Conservation (phyloP, 2,888 invertebrate species). For the Aricia artaxerxes region DNA sequence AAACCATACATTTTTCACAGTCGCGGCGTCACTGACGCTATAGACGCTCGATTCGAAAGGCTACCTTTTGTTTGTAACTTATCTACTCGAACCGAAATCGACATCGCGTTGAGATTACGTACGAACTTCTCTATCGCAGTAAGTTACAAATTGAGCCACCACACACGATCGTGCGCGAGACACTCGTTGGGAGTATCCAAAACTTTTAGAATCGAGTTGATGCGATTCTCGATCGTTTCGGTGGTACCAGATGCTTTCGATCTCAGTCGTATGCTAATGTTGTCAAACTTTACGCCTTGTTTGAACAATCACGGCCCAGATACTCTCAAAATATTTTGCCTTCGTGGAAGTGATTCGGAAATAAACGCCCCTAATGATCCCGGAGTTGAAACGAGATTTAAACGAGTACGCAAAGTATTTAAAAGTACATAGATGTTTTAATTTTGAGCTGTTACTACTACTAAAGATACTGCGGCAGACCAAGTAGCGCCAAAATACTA, state of each 20-base stretch:
- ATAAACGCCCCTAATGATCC: neutral
- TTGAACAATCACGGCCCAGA: conserved; percentile 42
- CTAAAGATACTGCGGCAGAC: neutral
- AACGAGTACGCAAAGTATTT: neutral
- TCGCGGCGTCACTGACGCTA: too few species aligned
- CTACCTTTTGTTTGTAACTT: too few species aligned
- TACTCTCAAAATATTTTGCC: conserved; percentile 30
- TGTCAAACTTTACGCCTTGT: conserved; percentile 44
- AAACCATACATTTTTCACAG: too few species aligned
- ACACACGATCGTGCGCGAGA: too few species aligned
- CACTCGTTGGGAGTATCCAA: neutral
- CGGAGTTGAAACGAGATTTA: neutral
- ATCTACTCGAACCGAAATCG: too few species aligned
- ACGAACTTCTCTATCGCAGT: too few species aligned
- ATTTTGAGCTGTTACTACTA: neutral
- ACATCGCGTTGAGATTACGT: too few species aligned
- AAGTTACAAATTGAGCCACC: too few species aligned
- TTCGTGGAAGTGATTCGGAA: neutral
- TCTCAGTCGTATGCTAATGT: conserved; percentile 50
- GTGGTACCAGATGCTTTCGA: conserved; percentile 53
- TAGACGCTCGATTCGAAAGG: too few species aligned
- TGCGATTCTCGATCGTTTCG: neutral
- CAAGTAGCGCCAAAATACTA: neutral
- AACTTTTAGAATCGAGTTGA: neutral
- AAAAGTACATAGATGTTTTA: neutral